Percentiles rank a stretch among this genome's conserved stretches.
phyloP scores from a whole-genome alignment of 2,888 invertebrate genomes.

The Odontocolon sp. region DNA sequence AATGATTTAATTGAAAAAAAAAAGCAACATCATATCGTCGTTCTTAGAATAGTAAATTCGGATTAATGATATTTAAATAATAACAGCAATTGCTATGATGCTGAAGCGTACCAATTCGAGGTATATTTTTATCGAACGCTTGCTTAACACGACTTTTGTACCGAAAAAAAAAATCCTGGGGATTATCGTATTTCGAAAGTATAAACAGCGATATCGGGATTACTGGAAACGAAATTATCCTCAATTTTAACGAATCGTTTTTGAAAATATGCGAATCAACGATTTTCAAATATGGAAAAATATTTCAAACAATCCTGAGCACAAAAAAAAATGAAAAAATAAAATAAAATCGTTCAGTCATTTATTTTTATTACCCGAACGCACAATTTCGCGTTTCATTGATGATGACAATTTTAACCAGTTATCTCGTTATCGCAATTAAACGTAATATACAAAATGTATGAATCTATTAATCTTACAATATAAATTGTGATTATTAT shows the following conservation, averaged over 20 bases:
- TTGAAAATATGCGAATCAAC: not conserved
- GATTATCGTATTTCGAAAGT: conserved; percentile 44
- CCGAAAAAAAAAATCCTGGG: conserved; percentile 53
- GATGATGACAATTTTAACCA: conserved; percentile 19
- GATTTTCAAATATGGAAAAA: conserved; percentile 8
- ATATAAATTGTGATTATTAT: conserved; percentile 58
- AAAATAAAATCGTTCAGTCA: not conserved
- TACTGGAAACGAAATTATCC: conserved; percentile 47
- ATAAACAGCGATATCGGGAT: conserved; percentile 44
- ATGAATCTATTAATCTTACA: conserved; percentile 56
- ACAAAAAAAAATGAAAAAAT: conserved; percentile 6
- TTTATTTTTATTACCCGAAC: conserved; percentile 11
- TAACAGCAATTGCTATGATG: conserved; percentile 21
- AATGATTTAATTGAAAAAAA: conserved; percentile 18
- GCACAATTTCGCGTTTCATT: not conserved
- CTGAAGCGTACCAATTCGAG: conserved; percentile 34
- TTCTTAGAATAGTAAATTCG: conserved; percentile 27
- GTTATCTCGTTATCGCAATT: conserved; percentile 45
- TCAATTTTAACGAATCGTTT: not conserved
- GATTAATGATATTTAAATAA: conserved; percentile 13
- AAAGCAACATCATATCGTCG: conserved; percentile 13
- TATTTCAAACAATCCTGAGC: conserved; percentile 28
- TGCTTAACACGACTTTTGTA: conserved; percentile 61
- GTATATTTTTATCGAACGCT: conserved; percentile 58
- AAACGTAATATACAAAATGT: conserved; percentile 48